These are phyloP conservation scores for Azemiops feae DNA, from an alignment of 2,113 vertebrate genomes.

Conservation along the genomic window DNA sequence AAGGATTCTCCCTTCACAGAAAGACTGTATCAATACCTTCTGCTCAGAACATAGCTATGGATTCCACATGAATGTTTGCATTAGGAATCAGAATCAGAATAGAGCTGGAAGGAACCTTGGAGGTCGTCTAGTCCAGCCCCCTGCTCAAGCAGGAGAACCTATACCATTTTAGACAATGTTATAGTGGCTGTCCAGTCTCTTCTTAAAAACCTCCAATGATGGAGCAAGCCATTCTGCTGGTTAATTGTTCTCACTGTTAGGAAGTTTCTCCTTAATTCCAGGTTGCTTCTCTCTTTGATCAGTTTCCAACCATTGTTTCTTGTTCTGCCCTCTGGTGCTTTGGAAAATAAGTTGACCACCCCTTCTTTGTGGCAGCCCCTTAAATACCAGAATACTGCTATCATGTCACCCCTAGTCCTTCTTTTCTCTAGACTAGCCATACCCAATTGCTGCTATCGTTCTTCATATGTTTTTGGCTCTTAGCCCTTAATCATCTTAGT, in stretches of 20 bases:
- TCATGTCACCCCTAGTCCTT: background rate
- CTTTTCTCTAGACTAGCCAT: background rate
- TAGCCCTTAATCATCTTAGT: background rate
- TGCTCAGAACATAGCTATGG: too few species aligned
- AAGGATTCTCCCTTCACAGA: background rate
- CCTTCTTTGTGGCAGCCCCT: background rate
- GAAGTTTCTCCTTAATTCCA: background rate
- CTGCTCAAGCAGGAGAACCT: too few species aligned
- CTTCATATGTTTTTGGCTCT: too few species aligned
- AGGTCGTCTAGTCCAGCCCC: too few species aligned
- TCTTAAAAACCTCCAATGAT: background rate
- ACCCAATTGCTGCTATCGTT: background rate
- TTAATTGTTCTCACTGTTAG: background rate
- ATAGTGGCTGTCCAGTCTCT: background rate
- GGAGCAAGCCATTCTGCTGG: background rate
- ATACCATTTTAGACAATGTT: background rate
- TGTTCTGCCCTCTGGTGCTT: background rate
- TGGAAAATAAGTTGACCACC: background rate
- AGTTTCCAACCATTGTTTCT: background rate
- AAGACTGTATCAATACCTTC: background rate
- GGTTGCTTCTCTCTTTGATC: background rate
- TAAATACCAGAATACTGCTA: background rate
- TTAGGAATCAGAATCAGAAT: background rate
- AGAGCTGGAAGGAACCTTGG: too few species aligned
- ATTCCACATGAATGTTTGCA: background rate